These are phyloP conservation scores for Drosophila erecta DNA, from an alignment of 1,140 invertebrate species.

Conservation along the genomic window DNA sequence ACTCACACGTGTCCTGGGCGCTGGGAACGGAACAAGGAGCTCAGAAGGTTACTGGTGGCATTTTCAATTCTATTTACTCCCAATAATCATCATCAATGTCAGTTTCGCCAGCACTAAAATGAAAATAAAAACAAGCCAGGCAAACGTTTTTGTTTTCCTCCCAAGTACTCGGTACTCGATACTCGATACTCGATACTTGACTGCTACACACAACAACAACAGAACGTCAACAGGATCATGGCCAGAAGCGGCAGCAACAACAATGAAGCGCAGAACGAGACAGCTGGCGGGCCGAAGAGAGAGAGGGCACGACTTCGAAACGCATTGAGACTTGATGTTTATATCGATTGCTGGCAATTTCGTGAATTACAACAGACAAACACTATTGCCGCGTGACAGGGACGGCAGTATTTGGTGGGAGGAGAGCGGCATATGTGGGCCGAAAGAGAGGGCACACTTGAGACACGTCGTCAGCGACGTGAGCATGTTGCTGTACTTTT, in stretches of 20 bases:
- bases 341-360: conserved; percentile 81
- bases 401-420: neutral
- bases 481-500: conserved; percentile 56
- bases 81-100: conserved; percentile 84
- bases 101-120: conserved; percentile 77
- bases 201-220: conserved; percentile 13
- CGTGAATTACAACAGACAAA: conserved; percentile 69
- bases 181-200: neutral
- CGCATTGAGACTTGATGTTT: conserved; percentile 77
- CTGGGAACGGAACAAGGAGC: conserved; percentile 29
- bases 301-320: conserved; percentile 18
- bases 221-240: conserved; percentile 75
- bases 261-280: conserved; percentile 21
- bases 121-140: conserved; percentile 56
- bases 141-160: conserved; percentile 47
- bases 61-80: conserved; percentile 84
- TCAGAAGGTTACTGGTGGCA: conserved; percentile 41
- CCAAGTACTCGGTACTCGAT: neutral
- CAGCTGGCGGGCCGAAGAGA: neutral
- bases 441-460: conserved; percentile 41
- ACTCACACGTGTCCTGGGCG: conserved; percentile 60
- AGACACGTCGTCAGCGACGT: conserved; percentile 69
- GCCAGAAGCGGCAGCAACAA: conserved; percentile 49
- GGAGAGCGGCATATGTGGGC: neutral
- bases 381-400: conserved; percentile 6